Conservation (phyloP, 2,888 invertebrate species). For the Ametastegia equiseti region DNA sequence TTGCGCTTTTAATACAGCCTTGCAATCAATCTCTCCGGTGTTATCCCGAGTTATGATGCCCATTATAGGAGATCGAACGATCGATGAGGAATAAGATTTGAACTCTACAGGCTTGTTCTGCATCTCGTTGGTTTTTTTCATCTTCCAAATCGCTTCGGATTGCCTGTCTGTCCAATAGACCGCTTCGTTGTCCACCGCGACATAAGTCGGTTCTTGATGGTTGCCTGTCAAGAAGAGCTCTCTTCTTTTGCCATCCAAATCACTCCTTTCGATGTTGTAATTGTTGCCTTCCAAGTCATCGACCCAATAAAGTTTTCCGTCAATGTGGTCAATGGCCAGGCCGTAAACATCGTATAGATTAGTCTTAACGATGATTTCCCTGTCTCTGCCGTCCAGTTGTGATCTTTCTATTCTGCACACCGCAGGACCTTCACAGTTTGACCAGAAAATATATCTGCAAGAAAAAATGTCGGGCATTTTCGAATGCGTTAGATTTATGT, state of each 20-base stretch:
- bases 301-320: constrained; percentile 86
- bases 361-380: constrained; percentile 80
- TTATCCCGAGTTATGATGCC: constrained; percentile 65
- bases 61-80: background rate
- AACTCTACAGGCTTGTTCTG: constrained; percentile 61
- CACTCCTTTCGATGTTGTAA: constrained; percentile 85
- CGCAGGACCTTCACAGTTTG: constrained; percentile 75
- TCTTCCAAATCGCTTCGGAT: constrained; percentile 82
- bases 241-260: constrained; percentile 84
- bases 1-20: constrained; percentile 45
- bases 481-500: background rate
- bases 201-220: constrained; percentile 83
- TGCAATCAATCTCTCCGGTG: constrained; percentile 62
- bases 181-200: constrained; percentile 84
- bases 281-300: constrained; percentile 85
- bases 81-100: constrained; percentile 55
- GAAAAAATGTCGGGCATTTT: background rate
- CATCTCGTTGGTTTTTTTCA: constrained; percentile 75
- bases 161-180: constrained; percentile 91
- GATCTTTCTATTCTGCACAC: constrained; percentile 84
- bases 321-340: constrained; percentile 84
- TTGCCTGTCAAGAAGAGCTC: constrained; percentile 78
- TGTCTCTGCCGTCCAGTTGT: constrained; percentile 83
- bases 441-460: constrained; percentile 89
- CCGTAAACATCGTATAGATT: constrained; percentile 85